Evolutionary conservation across 2,113 vertebrate species (phyloP).

Genomic region (Carassius auratus): DNA sequence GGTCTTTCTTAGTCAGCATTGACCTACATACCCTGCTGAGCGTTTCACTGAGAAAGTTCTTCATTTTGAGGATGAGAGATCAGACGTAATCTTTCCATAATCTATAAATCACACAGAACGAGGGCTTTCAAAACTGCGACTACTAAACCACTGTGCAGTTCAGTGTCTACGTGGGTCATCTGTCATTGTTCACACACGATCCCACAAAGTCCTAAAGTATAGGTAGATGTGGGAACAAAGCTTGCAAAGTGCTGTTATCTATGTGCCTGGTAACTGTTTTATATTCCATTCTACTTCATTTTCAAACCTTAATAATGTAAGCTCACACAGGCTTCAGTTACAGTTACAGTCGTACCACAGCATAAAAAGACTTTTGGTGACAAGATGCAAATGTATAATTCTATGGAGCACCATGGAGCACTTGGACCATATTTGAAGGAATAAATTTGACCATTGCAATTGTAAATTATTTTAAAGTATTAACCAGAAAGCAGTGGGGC

Average conservation of each 20-base stretch:
- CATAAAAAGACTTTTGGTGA: neutral
- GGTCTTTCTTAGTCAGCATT: neutral
- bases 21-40: slow-evolving; percentile 43
- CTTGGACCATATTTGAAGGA: neutral
- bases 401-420: neutral
- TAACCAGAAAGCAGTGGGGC: neutral
- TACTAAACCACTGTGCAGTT: neutral
- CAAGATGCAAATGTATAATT: slow-evolving; percentile 28
- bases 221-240: too few species aligned
- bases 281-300: too few species aligned
- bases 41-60: slow-evolving; percentile 25
- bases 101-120: slow-evolving; percentile 60
- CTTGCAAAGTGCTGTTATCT: too few species aligned
- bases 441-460: slow-evolving; percentile 11
- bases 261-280: too few species aligned
- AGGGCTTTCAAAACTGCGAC: neutral
- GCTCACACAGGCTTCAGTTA: too few species aligned
- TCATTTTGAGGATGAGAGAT: slow-evolving; percentile 63
- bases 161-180: neutral
- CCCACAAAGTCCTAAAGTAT: neutral
- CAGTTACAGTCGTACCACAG: neutral
- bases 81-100: slow-evolving; percentile 66
- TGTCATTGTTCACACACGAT: slow-evolving; percentile 2
- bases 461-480: neutral
- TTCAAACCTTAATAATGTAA: too few species aligned